Evolutionary conservation across 2,888 invertebrate species (phyloP).

Genomic region (Steinernema hermaphroditum): DNA sequence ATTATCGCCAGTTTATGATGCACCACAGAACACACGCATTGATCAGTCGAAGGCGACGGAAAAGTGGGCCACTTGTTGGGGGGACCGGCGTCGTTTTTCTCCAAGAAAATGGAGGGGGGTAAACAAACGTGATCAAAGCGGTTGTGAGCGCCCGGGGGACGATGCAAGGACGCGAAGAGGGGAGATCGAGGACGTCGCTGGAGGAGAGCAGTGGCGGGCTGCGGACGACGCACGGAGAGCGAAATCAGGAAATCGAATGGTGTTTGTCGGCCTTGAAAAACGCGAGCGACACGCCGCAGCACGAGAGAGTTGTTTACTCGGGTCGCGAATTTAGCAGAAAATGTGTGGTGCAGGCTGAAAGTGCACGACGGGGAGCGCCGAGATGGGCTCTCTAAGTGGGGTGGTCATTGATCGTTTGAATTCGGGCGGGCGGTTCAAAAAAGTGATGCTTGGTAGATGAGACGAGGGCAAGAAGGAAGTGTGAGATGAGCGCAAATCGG

Average conservation of each 20-base stretch:
- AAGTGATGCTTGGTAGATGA: too few relatives aligned
- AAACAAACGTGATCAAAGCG: not conserved
- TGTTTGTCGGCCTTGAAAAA: constrained; percentile 5
- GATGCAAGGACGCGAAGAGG: not conserved
- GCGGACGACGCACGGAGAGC: not conserved
- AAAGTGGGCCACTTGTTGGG: not conserved
- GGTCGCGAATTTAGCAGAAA: constrained; percentile 4
- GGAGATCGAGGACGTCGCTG: not conserved
- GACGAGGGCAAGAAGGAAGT: too few relatives aligned
- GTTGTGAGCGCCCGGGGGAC: not conserved
- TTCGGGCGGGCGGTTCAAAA: too few relatives aligned
- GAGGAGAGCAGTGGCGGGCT: not conserved
- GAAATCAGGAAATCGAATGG: constrained; percentile 5
- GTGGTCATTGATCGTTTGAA: too few relatives aligned
- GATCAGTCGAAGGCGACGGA: not conserved
- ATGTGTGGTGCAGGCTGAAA: not conserved
- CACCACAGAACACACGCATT: not conserved
- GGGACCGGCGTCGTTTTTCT: too few relatives aligned
- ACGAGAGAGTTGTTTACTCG: not conserved
- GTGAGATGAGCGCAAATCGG: too few relatives aligned
- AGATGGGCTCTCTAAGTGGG: too few relatives aligned
- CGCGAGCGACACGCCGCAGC: constrained; percentile 14
- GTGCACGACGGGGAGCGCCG: not conserved
- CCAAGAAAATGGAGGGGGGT: too few relatives aligned
- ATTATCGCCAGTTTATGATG: not conserved